Conservation (phyloP, 2,113 vertebrate species). For the Talpa occidentalis region DNA sequence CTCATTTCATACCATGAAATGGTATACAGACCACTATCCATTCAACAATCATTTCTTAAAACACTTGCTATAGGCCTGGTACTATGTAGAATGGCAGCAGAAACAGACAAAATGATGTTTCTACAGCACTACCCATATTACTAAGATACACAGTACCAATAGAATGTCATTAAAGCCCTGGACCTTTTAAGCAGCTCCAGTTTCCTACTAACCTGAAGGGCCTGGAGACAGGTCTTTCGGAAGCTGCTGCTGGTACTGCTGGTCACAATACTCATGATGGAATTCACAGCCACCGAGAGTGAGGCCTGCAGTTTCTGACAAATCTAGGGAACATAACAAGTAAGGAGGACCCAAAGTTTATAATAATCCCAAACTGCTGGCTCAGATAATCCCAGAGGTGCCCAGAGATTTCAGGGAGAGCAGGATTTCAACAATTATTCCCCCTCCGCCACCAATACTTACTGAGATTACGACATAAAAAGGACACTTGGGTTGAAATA, state of each 20-base stretch:
- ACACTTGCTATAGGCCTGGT: neutral
- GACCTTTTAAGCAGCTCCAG: neutral
- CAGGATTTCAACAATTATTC: neutral
- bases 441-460: neutral
- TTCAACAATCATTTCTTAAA: slow-evolving; percentile 46
- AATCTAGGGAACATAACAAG: slow-evolving; percentile 56
- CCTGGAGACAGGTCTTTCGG: slow-evolving; percentile 74
- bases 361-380: neutral
- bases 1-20: slow-evolving; percentile 55
- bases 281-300: slow-evolving; percentile 74
- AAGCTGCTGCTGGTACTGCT: slow-evolving; percentile 79
- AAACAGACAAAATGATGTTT: neutral
- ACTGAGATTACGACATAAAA: neutral
- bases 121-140: neutral
- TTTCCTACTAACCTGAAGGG: slow-evolving; percentile 72
- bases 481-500: neutral
- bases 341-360: neutral
- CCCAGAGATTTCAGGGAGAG: neutral
- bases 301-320: slow-evolving; percentile 69
- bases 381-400: neutral
- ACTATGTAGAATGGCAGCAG: neutral
- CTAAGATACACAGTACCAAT: neutral
- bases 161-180: neutral
- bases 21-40: neutral
- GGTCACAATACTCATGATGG: slow-evolving; percentile 76